Conservation (phyloP, 2,113 vertebrate genomes). For the Cryptomyrus ogoouensis region DNA sequence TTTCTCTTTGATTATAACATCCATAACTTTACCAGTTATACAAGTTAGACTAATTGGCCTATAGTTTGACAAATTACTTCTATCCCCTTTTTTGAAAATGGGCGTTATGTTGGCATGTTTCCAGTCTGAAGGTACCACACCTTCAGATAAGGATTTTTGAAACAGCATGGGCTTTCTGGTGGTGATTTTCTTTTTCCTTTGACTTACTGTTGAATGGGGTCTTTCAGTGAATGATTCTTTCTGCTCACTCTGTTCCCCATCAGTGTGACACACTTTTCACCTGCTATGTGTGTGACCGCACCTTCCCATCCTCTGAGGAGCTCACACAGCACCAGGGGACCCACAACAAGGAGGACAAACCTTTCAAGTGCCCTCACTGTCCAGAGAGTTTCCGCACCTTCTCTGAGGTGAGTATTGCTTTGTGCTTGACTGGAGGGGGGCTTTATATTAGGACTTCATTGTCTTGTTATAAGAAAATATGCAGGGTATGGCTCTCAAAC, state of each 20-base stretch:
- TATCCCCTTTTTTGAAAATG: no score
- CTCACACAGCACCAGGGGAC: conserved; percentile 66
- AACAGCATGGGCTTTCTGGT: neutral
- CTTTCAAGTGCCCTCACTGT: conserved; percentile 68
- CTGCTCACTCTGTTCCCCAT: neutral
- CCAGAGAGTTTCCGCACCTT: conserved; percentile 67
- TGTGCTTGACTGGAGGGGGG: neutral
- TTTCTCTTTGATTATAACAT: no score
- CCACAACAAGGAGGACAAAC: conserved; percentile 72
- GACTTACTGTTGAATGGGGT: neutral
- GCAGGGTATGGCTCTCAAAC: neutral
- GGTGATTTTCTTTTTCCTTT: neutral
- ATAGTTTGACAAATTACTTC: no score
- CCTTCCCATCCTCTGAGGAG: conserved; percentile 65
- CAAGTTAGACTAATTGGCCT: no score
- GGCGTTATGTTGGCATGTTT: no score
- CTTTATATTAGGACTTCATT: neutral
- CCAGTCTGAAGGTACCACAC: no score
- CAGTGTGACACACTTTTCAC: conserved; percentile 71
- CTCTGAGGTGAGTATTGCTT: conserved; percentile 54
- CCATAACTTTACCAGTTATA: no score
- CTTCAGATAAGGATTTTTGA: no score
- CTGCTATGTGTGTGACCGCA: conserved; percentile 68
- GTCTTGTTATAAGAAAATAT: neutral
- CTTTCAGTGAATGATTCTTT: neutral